These are phyloP conservation scores for Oxyura jamaicensis DNA, from an alignment of 2,113 vertebrate genomes.

Conservation along the genomic window DNA sequence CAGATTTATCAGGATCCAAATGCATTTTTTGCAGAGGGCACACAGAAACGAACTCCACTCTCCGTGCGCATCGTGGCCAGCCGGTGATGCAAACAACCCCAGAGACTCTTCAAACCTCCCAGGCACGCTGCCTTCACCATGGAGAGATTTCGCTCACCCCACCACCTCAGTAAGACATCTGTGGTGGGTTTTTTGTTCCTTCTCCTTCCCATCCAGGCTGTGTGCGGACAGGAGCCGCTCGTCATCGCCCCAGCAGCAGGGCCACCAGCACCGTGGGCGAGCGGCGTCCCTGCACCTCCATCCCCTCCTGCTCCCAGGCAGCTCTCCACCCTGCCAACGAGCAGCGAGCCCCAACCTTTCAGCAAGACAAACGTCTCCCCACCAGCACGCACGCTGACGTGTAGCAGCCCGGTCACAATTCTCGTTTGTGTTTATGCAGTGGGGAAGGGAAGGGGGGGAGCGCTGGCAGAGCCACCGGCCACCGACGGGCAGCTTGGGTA, in stretches of 20 bases:
- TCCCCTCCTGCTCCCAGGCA: not conserved
- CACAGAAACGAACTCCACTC: not conserved
- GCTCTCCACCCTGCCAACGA: not conserved
- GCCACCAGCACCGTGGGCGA: not conserved
- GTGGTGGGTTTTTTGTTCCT: not conserved
- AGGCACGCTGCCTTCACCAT: not conserved
- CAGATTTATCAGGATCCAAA: not conserved
- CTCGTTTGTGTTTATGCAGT: not conserved
- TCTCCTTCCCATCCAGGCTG: not conserved
- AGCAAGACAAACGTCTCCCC: not conserved
- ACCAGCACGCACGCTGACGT: not conserved
- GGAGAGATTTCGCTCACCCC: not conserved
- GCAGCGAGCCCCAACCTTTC: not conserved
- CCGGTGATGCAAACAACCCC: not conserved
- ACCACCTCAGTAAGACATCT: not conserved
- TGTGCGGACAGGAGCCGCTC: not conserved
- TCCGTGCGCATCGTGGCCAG: not conserved
- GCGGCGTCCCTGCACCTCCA: not conserved
- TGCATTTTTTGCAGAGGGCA: not conserved
- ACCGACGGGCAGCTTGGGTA: not conserved
- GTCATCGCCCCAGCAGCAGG: not conserved
- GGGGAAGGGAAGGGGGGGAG: not conserved
- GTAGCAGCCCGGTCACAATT: not conserved
- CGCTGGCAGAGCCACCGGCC: not conserved
- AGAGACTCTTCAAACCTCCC: not conserved